Conservation (phyloP, 2,888 invertebrate genomes). For the Andrena fulva region DNA sequence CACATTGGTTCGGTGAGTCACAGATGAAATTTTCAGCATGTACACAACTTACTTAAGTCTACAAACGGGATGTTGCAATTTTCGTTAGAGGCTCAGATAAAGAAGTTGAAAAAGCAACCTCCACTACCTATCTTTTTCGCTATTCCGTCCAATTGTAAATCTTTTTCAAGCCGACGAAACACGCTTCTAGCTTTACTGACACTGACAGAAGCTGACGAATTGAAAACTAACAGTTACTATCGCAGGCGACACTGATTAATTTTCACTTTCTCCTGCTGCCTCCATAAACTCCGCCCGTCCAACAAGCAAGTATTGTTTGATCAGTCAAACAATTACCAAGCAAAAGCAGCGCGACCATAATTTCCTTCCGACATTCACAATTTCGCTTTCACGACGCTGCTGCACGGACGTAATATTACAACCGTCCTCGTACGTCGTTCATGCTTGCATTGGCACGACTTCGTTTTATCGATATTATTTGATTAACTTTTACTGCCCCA, state of each 20-base stretch:
- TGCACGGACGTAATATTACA: conserved; percentile 45
- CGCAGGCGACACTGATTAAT: neutral
- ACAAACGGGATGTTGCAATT: too few species aligned
- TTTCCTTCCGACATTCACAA: conserved; percentile 55
- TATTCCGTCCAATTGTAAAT: too few species aligned
- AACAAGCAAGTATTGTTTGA: conserved; percentile 23
- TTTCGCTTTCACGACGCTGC: conserved; percentile 61
- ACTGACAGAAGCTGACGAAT: too few species aligned
- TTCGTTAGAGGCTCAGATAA: too few species aligned
- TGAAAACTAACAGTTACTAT: conserved; percentile 5
- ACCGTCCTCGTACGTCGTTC: conserved; percentile 26
- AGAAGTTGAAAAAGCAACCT: too few species aligned
- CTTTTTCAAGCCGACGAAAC: too few species aligned
- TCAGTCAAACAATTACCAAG: conserved; percentile 36
- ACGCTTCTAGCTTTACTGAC: too few species aligned
- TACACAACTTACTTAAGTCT: too few species aligned
- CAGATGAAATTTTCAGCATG: too few species aligned
- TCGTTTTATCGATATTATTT: conserved; percentile 16
- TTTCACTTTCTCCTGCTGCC: conserved; percentile 16
- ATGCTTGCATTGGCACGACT: conserved; percentile 21
- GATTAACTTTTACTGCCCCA: neutral
- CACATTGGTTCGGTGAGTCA: too few species aligned
- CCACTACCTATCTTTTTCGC: too few species aligned
- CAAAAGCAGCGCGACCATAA: conserved; percentile 50
- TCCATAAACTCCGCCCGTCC: neutral